Base-by-base conservation (phyloP, 2,888 invertebrate species). In the Gastrophysa polygoni region DNA sequence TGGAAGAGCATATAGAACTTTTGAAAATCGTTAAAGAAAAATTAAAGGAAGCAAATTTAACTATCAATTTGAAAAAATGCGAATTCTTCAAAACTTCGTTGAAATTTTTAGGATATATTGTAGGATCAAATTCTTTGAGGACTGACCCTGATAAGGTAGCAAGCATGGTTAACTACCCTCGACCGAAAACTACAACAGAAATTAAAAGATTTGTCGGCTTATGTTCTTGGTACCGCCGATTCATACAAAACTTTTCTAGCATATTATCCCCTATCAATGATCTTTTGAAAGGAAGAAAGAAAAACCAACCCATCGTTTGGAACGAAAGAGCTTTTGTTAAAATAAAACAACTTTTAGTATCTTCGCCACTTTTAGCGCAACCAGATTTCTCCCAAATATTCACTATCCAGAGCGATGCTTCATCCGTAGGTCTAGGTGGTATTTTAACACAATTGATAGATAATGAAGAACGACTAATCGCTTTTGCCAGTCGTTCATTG, bases 401-500 rank as follows among this genome's bases (percentile, higher is more conserved):
- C 58, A 63, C 57, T 17, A 66, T 76, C 21, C 74, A 74, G 50
- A 64, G 67, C 29, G 74, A 73, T 61, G 28, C 56, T 18, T 29
- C 29, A 6, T 11, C 44, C 17, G 28, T 16, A 8, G 56, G 47
- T 16, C 11, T 32, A 2, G 56, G 46, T 2, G 47, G 56, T 8
- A 17, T 56, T 24, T 17, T 46, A 46, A 46, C 46, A 1, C 74
- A 75, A 50, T 8, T 16, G 14, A 24, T 66, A 20, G 61, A 70
- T 49, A 68, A 55, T 7, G 56, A 57, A 11, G 74, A 77, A 55
- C 54, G 57, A 11, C 70, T 72, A 0, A 71, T 76, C 6, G 70
- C 69, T 1, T 75, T 70, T 58, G 60, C 73, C 11, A 64, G 71
- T 29, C 63, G 74, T 2, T 61, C 73, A 0, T 49, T 77, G 0